Evolutionary conservation across 2,888 invertebrate species (phyloP), one percentile per base, ranked within the genome.

Genomic region (Corythucha ciliata): DNA sequence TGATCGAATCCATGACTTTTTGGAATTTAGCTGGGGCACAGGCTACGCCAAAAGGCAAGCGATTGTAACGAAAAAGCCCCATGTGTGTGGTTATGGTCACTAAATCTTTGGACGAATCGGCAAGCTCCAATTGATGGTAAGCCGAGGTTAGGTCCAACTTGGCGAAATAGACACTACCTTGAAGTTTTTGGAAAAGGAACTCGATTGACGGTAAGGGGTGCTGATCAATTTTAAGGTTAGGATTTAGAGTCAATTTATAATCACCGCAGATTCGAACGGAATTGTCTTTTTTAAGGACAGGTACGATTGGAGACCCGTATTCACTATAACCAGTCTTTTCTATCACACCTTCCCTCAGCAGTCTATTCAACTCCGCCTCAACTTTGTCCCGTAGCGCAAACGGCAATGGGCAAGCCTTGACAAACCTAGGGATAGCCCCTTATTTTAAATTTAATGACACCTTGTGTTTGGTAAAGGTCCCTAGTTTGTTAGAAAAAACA

Each of bases 231-330:
- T 54, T 26, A 1, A 53, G 40, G 8, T 21, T 21, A 7, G 49
- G 46, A 22, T 55, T 55, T 2, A 55, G 21, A 2, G 48, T 40
- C 1, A 48, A 18, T 21, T 48, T 48, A 24, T 29, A 48, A 27
- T 48, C 32, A 6, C 48, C 52, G 52, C 67, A 67, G 10, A 67
- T 54, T n/a, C 66, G 29, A 7, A 66, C 55, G 24, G 53, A 36
- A 0, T 64, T 65, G 48, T 65, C 60, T 18, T 55, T 59, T 56
- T 68, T 68, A 2, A 64, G 48, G 1, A 68, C 60, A 1, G 65
- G 63, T 1, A 67, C 66, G 4, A 68, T 61, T 1, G 67, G 67
- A 6, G 63, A 63, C n/a, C 58, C 65, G 63, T 64, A 66, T 21
- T 59, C 55, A 26, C 57, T 54, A 41, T 55, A 54, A 34, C 56